Base-by-base conservation (phyloP, 2,888 invertebrate genomes). In the Pyrocoelia pectoralis region DNA sequence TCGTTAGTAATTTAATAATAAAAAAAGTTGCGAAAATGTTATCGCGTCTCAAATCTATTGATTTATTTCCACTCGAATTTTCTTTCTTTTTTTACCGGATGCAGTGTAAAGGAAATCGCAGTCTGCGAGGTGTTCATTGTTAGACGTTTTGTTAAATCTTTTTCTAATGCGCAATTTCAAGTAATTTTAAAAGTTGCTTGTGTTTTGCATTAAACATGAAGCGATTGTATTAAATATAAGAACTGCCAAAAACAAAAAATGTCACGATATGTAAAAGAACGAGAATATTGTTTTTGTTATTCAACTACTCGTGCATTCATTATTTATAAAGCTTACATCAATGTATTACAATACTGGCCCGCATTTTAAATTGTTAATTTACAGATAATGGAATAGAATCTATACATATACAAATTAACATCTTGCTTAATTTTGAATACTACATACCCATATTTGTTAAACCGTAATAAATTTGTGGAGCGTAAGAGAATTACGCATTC, bases 401-500 rank as follows among this genome's bases (percentile, higher is more conserved):
- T n/a, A n/a, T n/a, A n/a, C 24, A 5, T 24, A 24, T 24, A 24
- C 24, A 33, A 33, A 33, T 10, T 33, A 4, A 33, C 33, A 33
- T 33, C n/a, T 8, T n/a, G 8, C 10, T 46, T 46, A 46, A 15
- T 2, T 50, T 24, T 29, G 9, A 50, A 6, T 24, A 3, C 13
- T 28, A 29, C n/a, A n/a, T n/a, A n/a, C 9, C 13, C 4, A 6
- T 24, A 28, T 50, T 50, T 50, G 50, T 29, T 28, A 24, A 29
- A 29, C 29, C 28, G 50, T 29, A 19, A 33, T 29, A 46, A 48
- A 48, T 48, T 56, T 48, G n/a, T 46, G 28, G 48, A 56, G 14
- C 55, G 28, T 17, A 29, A 48, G 48, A 14, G 46, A 48, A 46
- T 56, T 48, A n/a, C 29, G 15, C 56, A 48, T 56, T 54, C 24